Conservation (phyloP, 2,888 invertebrate species). For the Cephus rjabovi region DNA sequence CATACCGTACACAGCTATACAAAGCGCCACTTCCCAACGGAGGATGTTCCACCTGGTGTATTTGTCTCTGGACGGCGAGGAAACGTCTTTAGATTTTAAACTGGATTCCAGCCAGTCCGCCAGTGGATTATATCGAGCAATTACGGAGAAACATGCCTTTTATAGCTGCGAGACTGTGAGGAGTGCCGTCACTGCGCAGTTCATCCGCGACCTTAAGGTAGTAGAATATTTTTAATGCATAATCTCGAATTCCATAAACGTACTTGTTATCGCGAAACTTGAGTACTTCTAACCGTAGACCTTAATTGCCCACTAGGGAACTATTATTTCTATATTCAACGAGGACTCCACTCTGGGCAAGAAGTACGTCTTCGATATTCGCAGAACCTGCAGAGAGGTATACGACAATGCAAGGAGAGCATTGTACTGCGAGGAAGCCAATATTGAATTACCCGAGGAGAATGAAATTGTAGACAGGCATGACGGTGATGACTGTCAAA, state of each 20-base stretch:
- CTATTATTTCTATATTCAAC: conserved; percentile 91
- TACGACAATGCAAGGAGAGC: conserved; percentile 88
- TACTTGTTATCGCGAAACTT: background rate
- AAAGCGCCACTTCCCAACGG: conserved; percentile 81
- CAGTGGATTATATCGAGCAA: conserved; percentile 84
- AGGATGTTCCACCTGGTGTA: conserved; percentile 82
- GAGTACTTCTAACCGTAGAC: background rate
- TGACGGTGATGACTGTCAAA: conserved; percentile 58
- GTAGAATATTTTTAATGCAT: conserved; percentile 15
- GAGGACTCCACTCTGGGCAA: conserved; percentile 88
- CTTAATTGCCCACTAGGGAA: conserved; percentile 71
- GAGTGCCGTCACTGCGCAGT: conserved; percentile 88
- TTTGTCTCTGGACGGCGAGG: conserved; percentile 76
- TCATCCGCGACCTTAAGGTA: conserved; percentile 87
- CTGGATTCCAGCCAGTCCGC: conserved; percentile 85
- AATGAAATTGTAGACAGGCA: conserved; percentile 54
- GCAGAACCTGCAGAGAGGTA: conserved; percentile 88
- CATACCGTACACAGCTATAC: conserved; percentile 85
- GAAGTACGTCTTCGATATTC: conserved; percentile 91
- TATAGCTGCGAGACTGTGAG: conserved; percentile 93
- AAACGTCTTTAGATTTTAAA: conserved; percentile 80
- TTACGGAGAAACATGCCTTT: conserved; percentile 93
- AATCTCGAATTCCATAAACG: background rate
- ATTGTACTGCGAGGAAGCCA: conserved; percentile 69
- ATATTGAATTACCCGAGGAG: conserved; percentile 56